Percentiles rank a stretch among this genome's conserved stretches.
Evolutionary conservation across 2,888 invertebrate species (phyloP).

Genomic region (Limnephilus lunatus): DNA sequence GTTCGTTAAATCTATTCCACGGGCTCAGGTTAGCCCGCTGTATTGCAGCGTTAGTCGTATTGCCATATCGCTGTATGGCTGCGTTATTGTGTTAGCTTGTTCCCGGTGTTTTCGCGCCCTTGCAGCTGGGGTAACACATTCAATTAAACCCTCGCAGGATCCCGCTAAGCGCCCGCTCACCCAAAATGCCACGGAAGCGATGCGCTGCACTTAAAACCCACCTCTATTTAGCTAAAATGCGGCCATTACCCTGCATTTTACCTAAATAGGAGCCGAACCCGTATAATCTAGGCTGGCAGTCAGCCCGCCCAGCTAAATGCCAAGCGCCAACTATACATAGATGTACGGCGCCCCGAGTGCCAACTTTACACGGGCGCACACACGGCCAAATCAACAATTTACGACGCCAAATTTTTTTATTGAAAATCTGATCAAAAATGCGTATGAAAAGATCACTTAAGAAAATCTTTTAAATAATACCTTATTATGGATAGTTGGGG

Average conservation of each 20-base stretch:
- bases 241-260: conserved; percentile 33
- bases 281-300: conserved; percentile 17
- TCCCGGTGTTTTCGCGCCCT: conserved; percentile 2
- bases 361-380: not conserved
- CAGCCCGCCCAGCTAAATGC: conserved; percentile 24
- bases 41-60: not conserved
- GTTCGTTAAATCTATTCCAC: not conserved
- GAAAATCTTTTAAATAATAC: no score
- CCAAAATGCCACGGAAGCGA: conserved; percentile 37
- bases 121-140: not conserved
- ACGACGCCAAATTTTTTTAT: no score
- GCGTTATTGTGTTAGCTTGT: not conserved
- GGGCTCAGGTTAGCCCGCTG: not conserved
- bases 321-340: conserved; percentile 16
- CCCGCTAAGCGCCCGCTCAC: conserved; percentile 41
- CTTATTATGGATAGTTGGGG: no score
- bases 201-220: conserved; percentile 26
- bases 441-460: no score
- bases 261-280: conserved; percentile 23
- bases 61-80: not conserved
- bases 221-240: conserved; percentile 43
- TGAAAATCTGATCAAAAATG: no score
- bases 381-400: no score
- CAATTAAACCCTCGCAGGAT: conserved; percentile 27
- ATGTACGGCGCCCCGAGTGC: not conserved